Evolutionary conservation across 2,888 invertebrate genomes (phyloP).

Genomic region (Spilarctia lutea): DNA sequence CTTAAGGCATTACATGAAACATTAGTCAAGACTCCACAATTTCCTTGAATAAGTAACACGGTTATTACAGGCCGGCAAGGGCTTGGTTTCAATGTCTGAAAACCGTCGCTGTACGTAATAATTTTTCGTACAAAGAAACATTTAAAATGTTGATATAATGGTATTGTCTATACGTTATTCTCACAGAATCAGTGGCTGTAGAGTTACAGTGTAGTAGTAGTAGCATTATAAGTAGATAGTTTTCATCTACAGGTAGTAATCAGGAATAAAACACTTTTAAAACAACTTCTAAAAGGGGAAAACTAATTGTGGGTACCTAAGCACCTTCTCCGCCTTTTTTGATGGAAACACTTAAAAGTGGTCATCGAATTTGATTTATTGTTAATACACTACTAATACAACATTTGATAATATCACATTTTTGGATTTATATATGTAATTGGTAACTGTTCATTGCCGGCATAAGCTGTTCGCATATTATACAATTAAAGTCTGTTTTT

Average conservation of each 20-base stretch:
- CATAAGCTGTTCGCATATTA: neutral
- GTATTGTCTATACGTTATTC: neutral
- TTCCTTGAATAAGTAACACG: constrained; percentile 38
- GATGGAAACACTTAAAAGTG: neutral
- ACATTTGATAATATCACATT: neutral
- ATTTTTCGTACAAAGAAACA: neutral
- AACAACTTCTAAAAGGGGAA: neutral
- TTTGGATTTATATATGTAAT: neutral
- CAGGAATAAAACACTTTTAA: neutral
- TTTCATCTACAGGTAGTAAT: neutral
- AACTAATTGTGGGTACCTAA: too few relatives aligned
- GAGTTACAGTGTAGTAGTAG: neutral
- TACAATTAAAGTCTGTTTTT: neutral
- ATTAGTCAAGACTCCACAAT: constrained; percentile 6
- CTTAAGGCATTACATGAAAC: constrained; percentile 31
- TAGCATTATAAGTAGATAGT: too few relatives aligned
- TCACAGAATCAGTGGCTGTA: neutral
- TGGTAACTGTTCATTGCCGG: neutral
- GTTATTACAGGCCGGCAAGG: constrained; percentile 30
- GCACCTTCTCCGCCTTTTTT: neutral
- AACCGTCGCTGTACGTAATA: neutral
- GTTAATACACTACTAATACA: neutral
- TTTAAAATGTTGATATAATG: too few relatives aligned
- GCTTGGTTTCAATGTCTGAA: neutral
- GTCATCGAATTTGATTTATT: neutral